Base-by-base conservation (phyloP, 2,113 vertebrate genomes). In the Silurus asotus region DNA sequence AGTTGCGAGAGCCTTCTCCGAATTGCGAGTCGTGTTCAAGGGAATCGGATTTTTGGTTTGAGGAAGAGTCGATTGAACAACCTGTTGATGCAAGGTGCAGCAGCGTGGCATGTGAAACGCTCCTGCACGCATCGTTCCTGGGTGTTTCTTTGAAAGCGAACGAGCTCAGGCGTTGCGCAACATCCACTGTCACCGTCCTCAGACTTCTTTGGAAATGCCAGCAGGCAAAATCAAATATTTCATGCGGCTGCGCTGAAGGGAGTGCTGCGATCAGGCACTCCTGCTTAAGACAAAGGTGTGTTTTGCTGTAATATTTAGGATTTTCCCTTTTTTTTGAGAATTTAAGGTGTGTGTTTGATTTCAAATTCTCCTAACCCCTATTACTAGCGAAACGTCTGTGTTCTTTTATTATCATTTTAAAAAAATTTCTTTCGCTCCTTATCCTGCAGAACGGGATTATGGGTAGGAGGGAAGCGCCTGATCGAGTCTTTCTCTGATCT, bases 211-310 rank as follows among this genome's bases (percentile, higher is more conserved):
- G 70, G 62, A 84, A 87, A 80, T n/a, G 78, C 70, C 72, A 76
- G 45, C 20, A 75, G 69, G 59, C 56, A 67, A 87, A 82, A 81
- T 56, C 53, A 20, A 81, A 81, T 58, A 77, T 77, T 48, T 70
- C 61, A 69, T 81, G 77, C 76, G 88, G 69, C 51, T 45, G 20
- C 48, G 85, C 85, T 81, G 64, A 84, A 89, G 70, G 79, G 45
- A 62, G 77, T 19, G n/a, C 9, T 0, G 37, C 61, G 62, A 81
- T 89, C 82, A 72, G 82, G 64, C 76, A 19, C 64, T 80, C 75
- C 56, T 20, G 20, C 20, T 45, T n/a, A 61, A 80, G 61, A n/a
- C 81, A 45, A 7, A 48, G 19, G 56, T 10, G 13, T n/a, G n/a
- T 19, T 23, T 13, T 23, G 20, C 75, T 85, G 51, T 56, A 84